A percentile compares a stretch with the other conserved stretches of the same genome.
Conservation (phyloP, 2,888 invertebrate genomes). For the Chrysotoxum bicinctum region DNA sequence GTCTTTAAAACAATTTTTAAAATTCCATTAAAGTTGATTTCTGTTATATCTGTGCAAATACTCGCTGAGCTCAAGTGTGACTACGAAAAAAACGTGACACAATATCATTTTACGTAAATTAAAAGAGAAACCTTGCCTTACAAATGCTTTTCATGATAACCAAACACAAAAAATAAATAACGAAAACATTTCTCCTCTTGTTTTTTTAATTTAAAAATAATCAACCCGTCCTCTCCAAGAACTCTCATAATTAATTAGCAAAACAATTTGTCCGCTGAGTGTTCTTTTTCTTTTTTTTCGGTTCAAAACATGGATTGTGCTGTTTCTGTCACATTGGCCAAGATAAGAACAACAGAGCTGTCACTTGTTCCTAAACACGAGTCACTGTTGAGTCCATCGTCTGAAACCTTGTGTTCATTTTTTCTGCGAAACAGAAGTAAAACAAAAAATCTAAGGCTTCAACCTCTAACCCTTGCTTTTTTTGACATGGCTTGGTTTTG, state of each 20-base stretch:
- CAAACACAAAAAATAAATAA: neutral
- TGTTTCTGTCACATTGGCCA: slow-evolving; percentile 54
- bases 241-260: slow-evolving; percentile 58
- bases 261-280: slow-evolving; percentile 32
- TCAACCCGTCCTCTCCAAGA: slow-evolving; percentile 29
- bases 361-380: slow-evolving; percentile 16
- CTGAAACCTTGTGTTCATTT: slow-evolving; percentile 30
- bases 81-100: neutral
- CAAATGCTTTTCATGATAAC: neutral
- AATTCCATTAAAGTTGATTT: no score
- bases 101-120: neutral
- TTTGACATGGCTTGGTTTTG: slow-evolving; percentile 3
- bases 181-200: neutral
- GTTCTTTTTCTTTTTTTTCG: slow-evolving; percentile 4
- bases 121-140: neutral
- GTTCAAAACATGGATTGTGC: slow-evolving; percentile 39
- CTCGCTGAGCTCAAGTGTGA: no score
- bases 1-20: no score
- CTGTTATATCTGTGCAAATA: no score
- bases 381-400: slow-evolving; percentile 14
- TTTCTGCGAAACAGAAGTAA: neutral
- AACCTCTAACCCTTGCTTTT: slow-evolving; percentile 11
- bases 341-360: slow-evolving; percentile 53
- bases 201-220: slow-evolving; percentile 19
- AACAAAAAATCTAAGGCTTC: neutral